phyloP scores from a whole-genome alignment of 2,888 invertebrate genomes.

The Nymphalis c-album region DNA sequence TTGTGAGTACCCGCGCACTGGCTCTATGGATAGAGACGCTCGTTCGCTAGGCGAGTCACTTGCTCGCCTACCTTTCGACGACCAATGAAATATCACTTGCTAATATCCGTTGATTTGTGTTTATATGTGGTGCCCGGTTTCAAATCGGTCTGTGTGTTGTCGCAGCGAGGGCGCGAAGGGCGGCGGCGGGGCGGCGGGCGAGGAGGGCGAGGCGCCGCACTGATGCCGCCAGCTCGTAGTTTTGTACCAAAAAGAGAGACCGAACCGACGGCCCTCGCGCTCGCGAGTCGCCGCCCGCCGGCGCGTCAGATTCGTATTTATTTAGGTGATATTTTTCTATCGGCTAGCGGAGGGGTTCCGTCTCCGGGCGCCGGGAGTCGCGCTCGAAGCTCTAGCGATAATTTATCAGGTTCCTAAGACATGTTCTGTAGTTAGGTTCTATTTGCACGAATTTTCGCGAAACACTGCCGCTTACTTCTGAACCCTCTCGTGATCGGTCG shows the following conservation, averaged over 20 bases:
- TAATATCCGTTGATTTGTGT: too few relatives aligned
- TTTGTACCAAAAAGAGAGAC: conserved; percentile 73
- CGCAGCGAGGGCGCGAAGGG: conserved; percentile 51
- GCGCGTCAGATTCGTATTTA: conserved; percentile 72
- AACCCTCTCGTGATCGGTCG: conserved; percentile 66
- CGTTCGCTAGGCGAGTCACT: too few relatives aligned
- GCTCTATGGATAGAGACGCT: too few relatives aligned
- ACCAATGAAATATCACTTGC: too few relatives aligned
- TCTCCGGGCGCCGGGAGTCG: conserved; percentile 51
- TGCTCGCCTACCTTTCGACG: too few relatives aligned
- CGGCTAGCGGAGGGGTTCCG: conserved; percentile 49
- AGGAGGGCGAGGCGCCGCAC: conserved; percentile 57
- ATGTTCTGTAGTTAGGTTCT: conserved; percentile 80
- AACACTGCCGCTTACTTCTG: conserved; percentile 79
- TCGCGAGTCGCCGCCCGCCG: conserved; percentile 44
- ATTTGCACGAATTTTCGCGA: conserved; percentile 79
- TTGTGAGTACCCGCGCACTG: conserved; percentile 9
- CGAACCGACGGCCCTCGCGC: conserved; percentile 46
- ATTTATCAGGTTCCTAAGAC: conserved; percentile 82
- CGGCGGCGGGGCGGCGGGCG: conserved; percentile 45
- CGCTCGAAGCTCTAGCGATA: conserved; percentile 78
- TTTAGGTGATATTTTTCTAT: conserved; percentile 82
- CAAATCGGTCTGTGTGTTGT: conserved; percentile 24
- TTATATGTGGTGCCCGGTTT: too few relatives aligned
- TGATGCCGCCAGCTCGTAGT: conserved; percentile 63